Evolutionary conservation across 2,113 vertebrate genomes (phyloP), one percentile per base, ranked within the genome.

Genomic region (Loxodonta africana): DNA sequence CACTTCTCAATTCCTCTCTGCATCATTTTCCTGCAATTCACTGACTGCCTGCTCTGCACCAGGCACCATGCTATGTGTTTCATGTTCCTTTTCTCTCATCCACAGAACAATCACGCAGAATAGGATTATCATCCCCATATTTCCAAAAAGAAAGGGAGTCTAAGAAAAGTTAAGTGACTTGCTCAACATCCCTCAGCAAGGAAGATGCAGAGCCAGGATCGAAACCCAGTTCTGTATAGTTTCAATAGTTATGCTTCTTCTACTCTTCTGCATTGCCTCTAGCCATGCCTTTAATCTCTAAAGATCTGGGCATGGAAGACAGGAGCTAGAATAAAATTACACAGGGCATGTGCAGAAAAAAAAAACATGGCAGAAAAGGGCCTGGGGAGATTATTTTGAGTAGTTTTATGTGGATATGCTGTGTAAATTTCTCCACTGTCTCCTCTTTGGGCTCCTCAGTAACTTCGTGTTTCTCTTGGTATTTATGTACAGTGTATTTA

Each of bases 151-250:
- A 63, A 53, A 85, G 8, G 30, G 53, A 83, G 26, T 48, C 48
- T n/a, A n/a, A 76, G 76, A 67, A 91, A 92, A 90, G 21, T 21
- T 63, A 90, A 83, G 5, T 63, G 90, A 93, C 62, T 87, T 87
- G 60, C 18, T 14, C 20, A 63, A 77, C 28, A n/a, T 44, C 23
- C 26, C 51, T 78, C 60, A 63, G 1, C 65, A 37, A 30, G 62
- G 51, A 83, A 74, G 41, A 25, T 65, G 18, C 18, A 74, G 51
- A 33, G 74, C 46, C 23, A 83, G 8, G 46, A 85, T 48, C 62
- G 82, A 53, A 86, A 89, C 23, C 4, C 9, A 46, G 37, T 23
- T 84, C 26, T 90, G 46, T 33, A 41, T 2, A n/a, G 63, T 33
- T n/a, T 80, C 5, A 41, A 2, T 48, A 63, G 18, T 63, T 53